Conservation (phyloP, 2,888 invertebrate genomes). For the Trisateles emortualis region DNA sequence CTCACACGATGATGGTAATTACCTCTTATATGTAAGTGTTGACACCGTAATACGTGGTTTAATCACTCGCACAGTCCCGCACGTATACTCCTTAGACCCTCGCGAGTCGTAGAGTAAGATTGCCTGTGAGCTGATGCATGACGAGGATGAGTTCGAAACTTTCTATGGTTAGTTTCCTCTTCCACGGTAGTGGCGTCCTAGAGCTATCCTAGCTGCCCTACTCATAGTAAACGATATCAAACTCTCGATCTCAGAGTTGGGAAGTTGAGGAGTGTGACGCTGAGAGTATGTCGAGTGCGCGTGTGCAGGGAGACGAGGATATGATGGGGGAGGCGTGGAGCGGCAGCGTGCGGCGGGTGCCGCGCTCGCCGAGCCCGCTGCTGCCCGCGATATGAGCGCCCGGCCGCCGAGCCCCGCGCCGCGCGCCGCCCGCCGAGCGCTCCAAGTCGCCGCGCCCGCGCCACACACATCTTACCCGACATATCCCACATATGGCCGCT, state of each 20-base stretch:
- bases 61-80: constrained; percentile 82
- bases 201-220: constrained; percentile 62
- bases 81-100: constrained; percentile 61
- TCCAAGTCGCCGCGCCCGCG: constrained; percentile 15
- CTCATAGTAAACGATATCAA: constrained; percentile 77
- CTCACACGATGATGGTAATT: constrained; percentile 87
- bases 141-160: constrained; percentile 45
- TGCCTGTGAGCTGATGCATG: constrained; percentile 70
- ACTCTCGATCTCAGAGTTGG: constrained; percentile 86
- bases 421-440: constrained; percentile 26
- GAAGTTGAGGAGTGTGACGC: constrained; percentile 85
- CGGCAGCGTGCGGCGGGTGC: constrained; percentile 75
- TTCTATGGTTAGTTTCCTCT: constrained; percentile 49
- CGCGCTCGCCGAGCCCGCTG: constrained; percentile 81
- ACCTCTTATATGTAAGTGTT: constrained; percentile 87
- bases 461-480: constrained; percentile 45
- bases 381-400: constrained; percentile 75
- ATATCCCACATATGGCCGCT: constrained; percentile 60
- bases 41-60: constrained; percentile 86
- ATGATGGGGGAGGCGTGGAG: constrained; percentile 87
- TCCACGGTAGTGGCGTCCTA: constrained; percentile 58
- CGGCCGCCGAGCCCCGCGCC: constrained; percentile 33
- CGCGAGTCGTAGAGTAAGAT: constrained; percentile 50
- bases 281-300: constrained; percentile 87
- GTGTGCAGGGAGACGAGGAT: constrained; percentile 88